phyloP scores from a whole-genome alignment of 2,888 invertebrate genomes.

The Meghimatium bilineatum region DNA sequence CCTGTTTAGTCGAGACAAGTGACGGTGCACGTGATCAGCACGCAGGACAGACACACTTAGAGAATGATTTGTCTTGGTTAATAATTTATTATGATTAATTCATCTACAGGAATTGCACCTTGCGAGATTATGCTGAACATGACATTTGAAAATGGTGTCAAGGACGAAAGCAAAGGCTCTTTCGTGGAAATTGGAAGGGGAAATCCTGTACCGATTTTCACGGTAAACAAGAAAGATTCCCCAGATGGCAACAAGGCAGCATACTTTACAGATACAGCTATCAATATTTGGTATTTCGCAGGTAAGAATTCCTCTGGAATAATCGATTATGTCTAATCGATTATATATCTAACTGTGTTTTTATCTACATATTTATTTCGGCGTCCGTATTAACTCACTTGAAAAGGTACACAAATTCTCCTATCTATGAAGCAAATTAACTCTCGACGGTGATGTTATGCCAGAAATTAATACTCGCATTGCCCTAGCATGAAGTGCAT shows the following conservation, averaged over 20 bases:
- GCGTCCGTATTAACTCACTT: neutral
- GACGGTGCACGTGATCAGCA: too few species aligned
- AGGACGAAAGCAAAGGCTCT: constrained; percentile 55
- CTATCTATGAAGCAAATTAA: too few species aligned
- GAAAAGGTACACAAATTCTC: too few species aligned
- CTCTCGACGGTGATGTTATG: too few species aligned
- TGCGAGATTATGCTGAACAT: constrained; percentile 60
- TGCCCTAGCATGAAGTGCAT: too few species aligned
- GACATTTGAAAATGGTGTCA: constrained; percentile 55
- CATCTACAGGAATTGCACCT: constrained; percentile 50
- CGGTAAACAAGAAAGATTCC: constrained; percentile 11
- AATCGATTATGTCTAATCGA: neutral
- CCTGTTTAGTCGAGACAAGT: too few species aligned
- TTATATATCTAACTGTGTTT: neutral
- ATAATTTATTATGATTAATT: too few species aligned
- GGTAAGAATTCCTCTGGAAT: constrained; percentile 31
- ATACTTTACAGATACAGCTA: constrained; percentile 53
- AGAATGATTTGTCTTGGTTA: too few species aligned
- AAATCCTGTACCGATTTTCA: constrained; percentile 36
- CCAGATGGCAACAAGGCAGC: constrained; percentile 51
- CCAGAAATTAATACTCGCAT: too few species aligned
- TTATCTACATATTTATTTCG: neutral
- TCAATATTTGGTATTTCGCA: constrained; percentile 57
- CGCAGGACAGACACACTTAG: too few species aligned
- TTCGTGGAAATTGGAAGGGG: constrained; percentile 55